phyloP scores from a whole-genome alignment of 2,888 invertebrate genomes.

The Melikaiella ostensackeni region DNA sequence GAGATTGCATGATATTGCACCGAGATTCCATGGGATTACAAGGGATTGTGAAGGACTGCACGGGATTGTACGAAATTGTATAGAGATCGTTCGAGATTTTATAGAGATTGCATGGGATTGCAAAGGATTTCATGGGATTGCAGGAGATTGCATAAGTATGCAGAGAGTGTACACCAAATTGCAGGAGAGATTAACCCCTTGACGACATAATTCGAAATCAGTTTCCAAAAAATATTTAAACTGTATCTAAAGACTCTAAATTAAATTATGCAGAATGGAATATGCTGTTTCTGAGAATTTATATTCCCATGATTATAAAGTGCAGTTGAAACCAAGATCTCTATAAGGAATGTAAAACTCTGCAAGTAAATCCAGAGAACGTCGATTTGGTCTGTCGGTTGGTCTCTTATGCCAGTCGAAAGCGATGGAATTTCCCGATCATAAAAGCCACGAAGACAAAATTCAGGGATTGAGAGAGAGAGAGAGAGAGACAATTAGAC shows the following conservation, averaged over 20 bases:
- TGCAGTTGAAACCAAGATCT: slow-evolving; percentile 13
- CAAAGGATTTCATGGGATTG: no score
- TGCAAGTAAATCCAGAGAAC: neutral
- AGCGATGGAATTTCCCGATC: neutral
- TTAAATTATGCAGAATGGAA: neutral
- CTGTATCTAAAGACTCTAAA: neutral
- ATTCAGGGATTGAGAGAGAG: no score
- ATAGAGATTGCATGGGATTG: no score
- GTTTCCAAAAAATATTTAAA: neutral
- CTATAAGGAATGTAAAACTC: neutral
- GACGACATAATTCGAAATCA: neutral
- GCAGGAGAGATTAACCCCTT: no score
- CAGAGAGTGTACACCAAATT: no score
- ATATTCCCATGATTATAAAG: neutral
- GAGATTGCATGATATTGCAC: no score
- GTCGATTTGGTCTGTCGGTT: slow-evolving; percentile 9
- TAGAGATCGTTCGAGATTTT: no score
- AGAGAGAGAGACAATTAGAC: neutral
- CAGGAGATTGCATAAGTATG: no score
- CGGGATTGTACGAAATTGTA: no score
- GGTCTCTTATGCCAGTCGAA: slow-evolving; percentile 1
- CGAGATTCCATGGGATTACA: no score
- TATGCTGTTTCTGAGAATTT: slow-evolving; percentile 3
- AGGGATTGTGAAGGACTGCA: no score
- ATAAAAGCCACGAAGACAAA: neutral